phyloP scores from a whole-genome alignment of 2,113 vertebrate species.

The Dromas ardeola region DNA sequence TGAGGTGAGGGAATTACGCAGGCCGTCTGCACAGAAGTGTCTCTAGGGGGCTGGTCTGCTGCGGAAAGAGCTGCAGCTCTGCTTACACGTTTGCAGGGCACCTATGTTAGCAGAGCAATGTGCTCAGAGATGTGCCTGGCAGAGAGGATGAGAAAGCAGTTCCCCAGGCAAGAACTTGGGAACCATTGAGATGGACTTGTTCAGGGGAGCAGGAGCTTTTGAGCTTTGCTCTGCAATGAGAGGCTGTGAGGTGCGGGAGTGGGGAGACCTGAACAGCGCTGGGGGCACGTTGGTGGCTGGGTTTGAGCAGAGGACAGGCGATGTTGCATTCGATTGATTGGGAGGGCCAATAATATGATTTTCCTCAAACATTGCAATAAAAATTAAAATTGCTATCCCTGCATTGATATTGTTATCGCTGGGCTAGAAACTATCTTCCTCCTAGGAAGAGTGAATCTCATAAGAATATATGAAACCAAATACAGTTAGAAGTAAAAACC shows the following conservation, averaged over 20 bases:
- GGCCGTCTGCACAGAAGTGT: accelerated
- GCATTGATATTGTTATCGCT: neutral
- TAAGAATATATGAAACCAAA: neutral
- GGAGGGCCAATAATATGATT: neutral
- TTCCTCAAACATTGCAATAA: neutral
- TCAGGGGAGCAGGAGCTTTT: neutral
- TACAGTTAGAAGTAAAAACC: neutral
- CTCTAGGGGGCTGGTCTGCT: neutral
- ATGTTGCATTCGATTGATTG: accelerated
- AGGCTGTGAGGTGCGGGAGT: neutral
- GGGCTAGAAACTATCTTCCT: neutral
- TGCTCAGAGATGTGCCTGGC: neutral
- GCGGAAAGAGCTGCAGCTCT: neutral
- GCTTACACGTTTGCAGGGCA: neutral
- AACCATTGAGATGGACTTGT: neutral
- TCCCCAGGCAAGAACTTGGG: neutral
- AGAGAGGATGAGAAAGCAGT: neutral
- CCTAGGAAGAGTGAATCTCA: neutral
- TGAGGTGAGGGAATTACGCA: neutral
- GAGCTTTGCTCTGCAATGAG: neutral
- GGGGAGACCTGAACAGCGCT: neutral
- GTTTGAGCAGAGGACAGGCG: neutral
- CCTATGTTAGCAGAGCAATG: neutral
- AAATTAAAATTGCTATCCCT: neutral
- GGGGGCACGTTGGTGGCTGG: neutral